Conservation (phyloP, 2,888 invertebrate genomes). For the Hirtodrosophila confusa region DNA sequence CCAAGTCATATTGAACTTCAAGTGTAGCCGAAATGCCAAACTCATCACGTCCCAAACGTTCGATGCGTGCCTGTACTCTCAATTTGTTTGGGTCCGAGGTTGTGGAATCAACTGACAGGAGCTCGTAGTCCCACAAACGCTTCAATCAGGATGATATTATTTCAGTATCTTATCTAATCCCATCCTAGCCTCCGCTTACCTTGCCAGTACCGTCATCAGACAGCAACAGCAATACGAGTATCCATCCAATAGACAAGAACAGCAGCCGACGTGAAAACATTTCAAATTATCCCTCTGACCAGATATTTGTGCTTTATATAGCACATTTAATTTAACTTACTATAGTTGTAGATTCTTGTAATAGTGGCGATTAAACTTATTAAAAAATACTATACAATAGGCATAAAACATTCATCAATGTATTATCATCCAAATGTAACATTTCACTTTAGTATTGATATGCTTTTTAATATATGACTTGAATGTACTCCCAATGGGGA, state of each 20-base stretch:
- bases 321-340: background rate
- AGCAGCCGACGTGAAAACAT: background rate
- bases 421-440: too few species aligned
- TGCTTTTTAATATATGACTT: too few species aligned
- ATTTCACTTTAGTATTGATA: too few species aligned
- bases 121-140: conserved; percentile 56
- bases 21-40: conserved; percentile 16
- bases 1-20: conserved; percentile 20
- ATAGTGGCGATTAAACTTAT: background rate
- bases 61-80: background rate
- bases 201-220: conserved; percentile 4
- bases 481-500: too few species aligned
- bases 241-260: background rate
- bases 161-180: too few species aligned
- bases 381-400: background rate
- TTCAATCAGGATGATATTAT: background rate
- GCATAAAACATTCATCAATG: too few species aligned
- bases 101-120: conserved; percentile 8
- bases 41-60: conserved; percentile 14
- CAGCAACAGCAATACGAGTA: background rate
- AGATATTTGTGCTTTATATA: conserved; percentile 15
- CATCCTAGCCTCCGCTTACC: conserved; percentile 11
- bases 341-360: background rate
- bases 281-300: background rate
- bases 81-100: conserved; percentile 10